Evolutionary conservation across 2,113 vertebrate genomes (phyloP), one percentile per base, ranked within the genome.

Genomic region (Cyanocitta stelleri): DNA sequence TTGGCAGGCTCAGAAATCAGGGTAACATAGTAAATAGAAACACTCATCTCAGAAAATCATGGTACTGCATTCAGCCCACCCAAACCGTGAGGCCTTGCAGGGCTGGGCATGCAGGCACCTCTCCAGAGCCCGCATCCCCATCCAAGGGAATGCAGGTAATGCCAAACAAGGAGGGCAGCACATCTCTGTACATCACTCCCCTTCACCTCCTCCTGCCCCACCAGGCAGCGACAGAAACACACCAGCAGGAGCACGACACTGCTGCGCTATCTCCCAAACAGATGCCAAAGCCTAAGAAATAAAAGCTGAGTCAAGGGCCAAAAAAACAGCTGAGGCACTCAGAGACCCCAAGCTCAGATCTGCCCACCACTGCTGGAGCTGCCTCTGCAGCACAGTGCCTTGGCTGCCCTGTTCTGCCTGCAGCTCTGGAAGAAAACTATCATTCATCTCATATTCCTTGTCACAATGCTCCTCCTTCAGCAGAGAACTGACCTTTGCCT

Each of bases 1-100:
- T 46, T 61, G 44, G 69, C 89, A 87, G 37, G 37, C 85, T 90
- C 85, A 87, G 87, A 89, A 93, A 95, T 89, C 77, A 85, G 85
- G 27, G 26, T 83, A 69, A 73, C 63, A 83, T 21, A 87, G 58
- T 48, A 87, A 93, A 68, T n/a, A 89, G 87, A 85, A 89, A 77
- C 43, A 46, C 32, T 64, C 32, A 87, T 58, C 63, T 58, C 85
- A 84, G 75, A 87, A 95, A 95, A 96, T 75, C 61, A 23, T 2
- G 21, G 85, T 56, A 48, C 61, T 68, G 80, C 44, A 75, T 29
- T 86, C 69, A 85, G 85, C 49, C 79, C 4, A 6, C 72, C 79
- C 6, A 3, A 80, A 55, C 41, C 62, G 72, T 0, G 6, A 82
- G 59, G 89, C 66, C 66, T 48, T 0, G 0, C 46, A 72, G 48